A percentile compares a stretch with the other conserved stretches of the same genome.
Conservation (phyloP, 2,113 vertebrate genomes). For the Myotis brandtii region DNA sequence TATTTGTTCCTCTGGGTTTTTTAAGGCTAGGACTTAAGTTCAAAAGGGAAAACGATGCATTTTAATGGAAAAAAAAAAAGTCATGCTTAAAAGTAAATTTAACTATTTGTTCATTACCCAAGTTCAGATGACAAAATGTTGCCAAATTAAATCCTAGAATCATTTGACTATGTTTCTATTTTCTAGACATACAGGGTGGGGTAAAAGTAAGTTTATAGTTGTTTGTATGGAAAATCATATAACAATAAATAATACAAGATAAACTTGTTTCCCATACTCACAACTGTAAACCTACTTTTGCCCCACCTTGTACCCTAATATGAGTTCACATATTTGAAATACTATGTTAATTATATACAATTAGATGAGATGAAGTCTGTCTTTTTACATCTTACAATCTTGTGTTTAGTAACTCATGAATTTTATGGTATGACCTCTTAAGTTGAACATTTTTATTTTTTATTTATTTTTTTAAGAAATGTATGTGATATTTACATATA, state of each 20-base stretch:
- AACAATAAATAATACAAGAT: no score
- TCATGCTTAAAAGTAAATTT: slow-evolving; percentile 27
- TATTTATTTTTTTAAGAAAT: background rate
- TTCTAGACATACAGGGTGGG: background rate
- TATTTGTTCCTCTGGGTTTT: background rate
- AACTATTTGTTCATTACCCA: background rate
- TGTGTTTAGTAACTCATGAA: background rate
- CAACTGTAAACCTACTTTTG: background rate
- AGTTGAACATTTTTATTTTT: background rate
- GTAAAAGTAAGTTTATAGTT: background rate
- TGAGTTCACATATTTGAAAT: background rate
- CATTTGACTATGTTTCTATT: background rate
- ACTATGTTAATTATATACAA: background rate
- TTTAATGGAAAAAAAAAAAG: background rate
- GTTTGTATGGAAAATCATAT: no score
- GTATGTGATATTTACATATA: background rate
- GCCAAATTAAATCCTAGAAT: background rate
- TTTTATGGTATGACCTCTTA: slow-evolving; percentile 2
- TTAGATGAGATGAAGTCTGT: background rate
- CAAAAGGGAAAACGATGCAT: background rate
- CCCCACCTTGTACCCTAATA: slow-evolving; percentile 13
- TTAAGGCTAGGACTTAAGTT: background rate
- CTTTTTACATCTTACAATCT: background rate
- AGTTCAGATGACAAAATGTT: background rate
- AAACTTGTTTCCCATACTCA: background rate